phyloP scores from a whole-genome alignment of 2,888 invertebrate species.

The Platypus cylindrus region DNA sequence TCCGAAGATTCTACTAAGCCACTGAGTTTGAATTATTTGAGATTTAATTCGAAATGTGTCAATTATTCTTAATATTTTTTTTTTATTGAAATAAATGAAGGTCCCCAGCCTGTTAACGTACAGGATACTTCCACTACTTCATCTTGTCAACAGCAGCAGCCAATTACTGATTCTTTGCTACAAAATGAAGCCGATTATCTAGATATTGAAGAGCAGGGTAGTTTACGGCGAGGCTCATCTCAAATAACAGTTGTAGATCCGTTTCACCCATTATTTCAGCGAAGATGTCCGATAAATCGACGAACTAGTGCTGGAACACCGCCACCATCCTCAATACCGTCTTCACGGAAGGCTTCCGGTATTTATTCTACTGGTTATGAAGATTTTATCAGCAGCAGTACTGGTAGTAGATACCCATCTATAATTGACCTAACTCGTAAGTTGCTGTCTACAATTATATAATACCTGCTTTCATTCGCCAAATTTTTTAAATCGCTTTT shows the following conservation, averaged over 20 bases:
- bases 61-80: no score
- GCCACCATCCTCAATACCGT: conserved; percentile 7
- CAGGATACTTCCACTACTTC: conserved; percentile 23
- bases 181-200: conserved; percentile 33
- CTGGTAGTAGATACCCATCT: conserved; percentile 22
- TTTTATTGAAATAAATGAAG: no score
- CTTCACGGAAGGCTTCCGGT: conserved; percentile 21
- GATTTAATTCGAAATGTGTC: no score
- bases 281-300: conserved; percentile 9
- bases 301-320: conserved; percentile 11
- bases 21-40: no score
- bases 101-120: conserved; percentile 1
- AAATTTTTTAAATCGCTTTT: no score
- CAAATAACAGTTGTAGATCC: conserved; percentile 43
- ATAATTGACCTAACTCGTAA: no score
- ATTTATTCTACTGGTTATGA: conserved; percentile 20
- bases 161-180: conserved; percentile 39
- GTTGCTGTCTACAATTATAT: no score
- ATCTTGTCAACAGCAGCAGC: conserved; percentile 16
- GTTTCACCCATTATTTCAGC: conserved; percentile 34
- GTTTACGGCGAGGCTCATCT: conserved; percentile 30
- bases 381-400: no score
- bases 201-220: conserved; percentile 29
- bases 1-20: no score
- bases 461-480: no score